phyloP scores from a whole-genome alignment of 1,140 invertebrate species.

The Ceratina japonica region DNA sequence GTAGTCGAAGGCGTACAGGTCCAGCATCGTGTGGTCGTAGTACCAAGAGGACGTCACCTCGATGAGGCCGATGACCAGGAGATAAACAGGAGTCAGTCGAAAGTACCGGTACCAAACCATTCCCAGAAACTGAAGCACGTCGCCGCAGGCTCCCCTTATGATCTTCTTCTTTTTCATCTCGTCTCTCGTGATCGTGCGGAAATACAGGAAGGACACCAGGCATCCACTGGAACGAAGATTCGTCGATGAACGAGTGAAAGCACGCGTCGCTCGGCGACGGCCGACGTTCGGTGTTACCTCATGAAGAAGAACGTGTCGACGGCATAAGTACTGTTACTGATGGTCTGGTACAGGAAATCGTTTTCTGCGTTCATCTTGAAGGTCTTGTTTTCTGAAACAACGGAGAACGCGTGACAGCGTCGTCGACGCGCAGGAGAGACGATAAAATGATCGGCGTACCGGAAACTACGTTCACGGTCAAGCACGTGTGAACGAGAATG shows the following conservation, averaged over 20 bases:
- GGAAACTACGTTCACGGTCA: slow-evolving; percentile 71
- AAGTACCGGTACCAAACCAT: slow-evolving; percentile 73
- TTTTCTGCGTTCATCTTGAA: slow-evolving; percentile 67
- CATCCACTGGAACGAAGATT: slow-evolving; percentile 69
- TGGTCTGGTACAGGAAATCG: slow-evolving; percentile 74
- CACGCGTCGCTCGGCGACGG: not conserved
- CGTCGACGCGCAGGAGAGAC: not conserved
- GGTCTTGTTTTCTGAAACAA: slow-evolving; percentile 71
- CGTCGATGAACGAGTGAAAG: not conserved
- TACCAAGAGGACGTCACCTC: slow-evolving; percentile 70
- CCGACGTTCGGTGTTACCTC: slow-evolving; percentile 67
- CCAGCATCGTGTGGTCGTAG: slow-evolving; percentile 68
- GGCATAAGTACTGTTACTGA: slow-evolving; percentile 74
- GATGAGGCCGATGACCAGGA: slow-evolving; percentile 70
- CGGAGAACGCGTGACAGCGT: slow-evolving; percentile 2
- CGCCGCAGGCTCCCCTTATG: slow-evolving; percentile 61
- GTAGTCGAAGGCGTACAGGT: slow-evolving; percentile 69
- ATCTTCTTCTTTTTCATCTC: slow-evolving; percentile 63
- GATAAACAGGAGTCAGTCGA: slow-evolving; percentile 74
- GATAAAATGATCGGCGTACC: slow-evolving; percentile 58
- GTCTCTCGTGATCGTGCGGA: slow-evolving; percentile 72
- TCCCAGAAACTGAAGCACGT: slow-evolving; percentile 70
- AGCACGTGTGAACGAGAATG: slow-evolving; percentile 75
- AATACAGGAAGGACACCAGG: slow-evolving; percentile 75
- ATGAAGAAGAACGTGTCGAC: slow-evolving; percentile 79